phyloP scores from a whole-genome alignment of 2,888 invertebrate species.

The Eucera pruinosa region DNA sequence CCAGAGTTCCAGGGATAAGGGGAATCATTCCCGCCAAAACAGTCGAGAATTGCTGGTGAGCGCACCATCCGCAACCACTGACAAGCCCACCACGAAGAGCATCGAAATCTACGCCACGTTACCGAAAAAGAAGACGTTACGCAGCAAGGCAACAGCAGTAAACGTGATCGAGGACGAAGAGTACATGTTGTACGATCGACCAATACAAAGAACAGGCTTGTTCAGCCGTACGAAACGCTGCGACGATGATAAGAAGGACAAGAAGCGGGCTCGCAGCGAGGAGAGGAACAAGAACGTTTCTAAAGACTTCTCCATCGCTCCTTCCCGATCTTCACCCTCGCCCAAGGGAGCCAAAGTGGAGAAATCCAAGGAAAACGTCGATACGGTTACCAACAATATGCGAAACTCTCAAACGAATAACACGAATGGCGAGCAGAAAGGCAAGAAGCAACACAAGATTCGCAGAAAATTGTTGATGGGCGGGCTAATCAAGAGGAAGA shows the following conservation, averaged over 20 bases:
- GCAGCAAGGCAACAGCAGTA: conserved; percentile 87
- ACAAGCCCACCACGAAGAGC: conserved; percentile 86
- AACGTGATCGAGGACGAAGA: conserved; percentile 91
- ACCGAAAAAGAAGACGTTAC: conserved; percentile 92
- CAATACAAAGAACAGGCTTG: conserved; percentile 89
- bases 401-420: conserved; percentile 81
- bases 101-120: conserved; percentile 96
- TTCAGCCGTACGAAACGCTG: conserved; percentile 89
- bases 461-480: conserved; percentile 95
- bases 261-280: conserved; percentile 93
- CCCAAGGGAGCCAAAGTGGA: conserved; percentile 83
- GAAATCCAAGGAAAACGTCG: conserved; percentile 86
- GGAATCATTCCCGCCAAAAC: conserved; percentile 87
- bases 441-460: conserved; percentile 96
- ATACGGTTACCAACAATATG: conserved; percentile 85
- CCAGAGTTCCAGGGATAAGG: conserved; percentile 89
- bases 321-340: conserved; percentile 83
- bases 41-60: conserved; percentile 86
- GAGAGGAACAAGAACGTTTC: conserved; percentile 91
- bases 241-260: conserved; percentile 88
- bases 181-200: conserved; percentile 88
- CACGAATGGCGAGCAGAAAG: conserved; percentile 87
- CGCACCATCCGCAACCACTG: conserved; percentile 70
- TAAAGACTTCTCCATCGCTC: conserved; percentile 89
- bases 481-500: conserved; percentile 94